These are phyloP conservation scores for Garra rufa DNA, from an alignment of 2,113 vertebrate genomes.

Conservation along the genomic window DNA sequence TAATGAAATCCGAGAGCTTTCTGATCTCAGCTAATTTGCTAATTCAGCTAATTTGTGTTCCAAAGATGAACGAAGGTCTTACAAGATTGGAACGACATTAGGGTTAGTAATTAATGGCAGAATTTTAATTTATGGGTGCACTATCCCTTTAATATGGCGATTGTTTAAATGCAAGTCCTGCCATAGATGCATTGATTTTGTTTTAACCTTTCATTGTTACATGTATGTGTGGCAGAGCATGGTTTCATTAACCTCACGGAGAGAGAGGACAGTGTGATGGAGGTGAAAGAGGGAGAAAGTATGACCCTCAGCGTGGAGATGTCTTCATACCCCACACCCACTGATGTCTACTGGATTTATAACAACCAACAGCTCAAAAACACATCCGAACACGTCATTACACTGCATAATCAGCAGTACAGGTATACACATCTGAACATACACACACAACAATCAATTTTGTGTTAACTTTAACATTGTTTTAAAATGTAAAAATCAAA, in stretches of 20 bases:
- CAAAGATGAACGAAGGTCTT: too few relatives aligned
- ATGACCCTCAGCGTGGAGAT: conserved; percentile 85
- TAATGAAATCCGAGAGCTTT: too few relatives aligned
- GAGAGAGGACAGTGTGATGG: conserved; percentile 77
- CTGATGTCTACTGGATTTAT: conserved; percentile 82
- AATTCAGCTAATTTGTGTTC: too few relatives aligned
- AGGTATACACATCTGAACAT: conserved; percentile 75
- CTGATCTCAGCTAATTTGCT: too few relatives aligned
- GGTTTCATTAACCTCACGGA: conserved; percentile 86
- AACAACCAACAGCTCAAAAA: conserved; percentile 83
- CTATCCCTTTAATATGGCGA: too few relatives aligned
- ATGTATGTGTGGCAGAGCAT: conserved; percentile 74
- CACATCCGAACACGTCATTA: conserved; percentile 88
- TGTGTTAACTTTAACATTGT: background rate
- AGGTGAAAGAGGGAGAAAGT: conserved; percentile 89
- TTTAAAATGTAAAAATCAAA: background rate
- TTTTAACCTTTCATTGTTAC: background rate
- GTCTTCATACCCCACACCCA: conserved; percentile 85
- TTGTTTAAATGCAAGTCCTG: background rate
- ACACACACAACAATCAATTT: background rate
- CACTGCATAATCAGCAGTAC: conserved; percentile 78
- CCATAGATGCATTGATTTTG: background rate
- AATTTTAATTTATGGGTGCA: too few relatives aligned
- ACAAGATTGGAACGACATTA: too few relatives aligned
- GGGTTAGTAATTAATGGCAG: too few relatives aligned